Evolutionary conservation across 2,888 invertebrate species (phyloP).

Genomic region (Drosophila rubida): DNA sequence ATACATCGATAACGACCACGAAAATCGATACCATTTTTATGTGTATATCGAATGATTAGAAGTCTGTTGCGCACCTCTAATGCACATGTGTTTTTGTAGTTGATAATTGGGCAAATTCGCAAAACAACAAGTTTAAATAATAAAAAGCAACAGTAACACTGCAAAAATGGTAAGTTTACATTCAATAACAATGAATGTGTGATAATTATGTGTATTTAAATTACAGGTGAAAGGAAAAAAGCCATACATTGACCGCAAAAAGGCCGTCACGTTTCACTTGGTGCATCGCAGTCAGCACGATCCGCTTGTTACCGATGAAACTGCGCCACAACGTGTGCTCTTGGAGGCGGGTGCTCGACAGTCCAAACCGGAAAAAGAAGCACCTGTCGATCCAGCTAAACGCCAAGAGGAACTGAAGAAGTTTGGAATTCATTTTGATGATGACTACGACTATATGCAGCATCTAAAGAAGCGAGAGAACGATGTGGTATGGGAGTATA

Average conservation of each 20-base stretch:
- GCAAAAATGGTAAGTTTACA: constrained; percentile 40
- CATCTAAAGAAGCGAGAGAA: constrained; percentile 88
- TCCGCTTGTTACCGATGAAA: constrained; percentile 95
- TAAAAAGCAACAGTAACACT: not conserved
- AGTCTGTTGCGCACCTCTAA: constrained; percentile 31
- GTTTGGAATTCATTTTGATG: constrained; percentile 96
- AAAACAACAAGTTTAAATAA: constrained; percentile 3
- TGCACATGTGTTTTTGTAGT: constrained; percentile 57
- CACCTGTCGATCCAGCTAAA: constrained; percentile 84
- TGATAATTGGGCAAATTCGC: not conserved
- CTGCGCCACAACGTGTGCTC: constrained; percentile 94
- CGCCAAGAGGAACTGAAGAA: constrained; percentile 90
- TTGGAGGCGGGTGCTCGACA: constrained; percentile 86
- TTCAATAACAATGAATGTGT: too few species aligned
- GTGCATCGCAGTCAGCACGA: constrained; percentile 97
- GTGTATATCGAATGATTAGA: not conserved
- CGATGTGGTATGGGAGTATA: constrained; percentile 84
- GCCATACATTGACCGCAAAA: constrained; percentile 94
- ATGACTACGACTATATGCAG: constrained; percentile 97
- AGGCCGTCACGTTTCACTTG: constrained; percentile 95
- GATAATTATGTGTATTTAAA: not conserved
- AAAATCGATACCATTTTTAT: not conserved
- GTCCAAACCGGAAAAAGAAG: constrained; percentile 67
- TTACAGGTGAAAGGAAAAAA: constrained; percentile 83
- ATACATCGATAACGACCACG: not conserved